Evolutionary conservation across 2,888 invertebrate species (phyloP).

Genomic region (Eristalinus aeneus): DNA sequence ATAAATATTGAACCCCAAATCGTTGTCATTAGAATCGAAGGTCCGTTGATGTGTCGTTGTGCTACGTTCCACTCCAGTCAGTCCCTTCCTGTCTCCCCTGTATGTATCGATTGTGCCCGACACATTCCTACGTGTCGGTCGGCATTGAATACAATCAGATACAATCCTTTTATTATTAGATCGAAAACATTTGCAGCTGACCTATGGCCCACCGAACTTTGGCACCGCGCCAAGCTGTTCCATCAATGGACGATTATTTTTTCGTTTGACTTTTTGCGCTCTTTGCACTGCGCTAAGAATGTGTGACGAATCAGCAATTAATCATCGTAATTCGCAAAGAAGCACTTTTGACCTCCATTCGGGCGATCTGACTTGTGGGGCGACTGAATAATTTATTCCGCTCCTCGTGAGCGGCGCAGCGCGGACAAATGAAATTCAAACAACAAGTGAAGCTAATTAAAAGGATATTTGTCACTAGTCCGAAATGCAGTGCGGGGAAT

Average conservation of each 20-base stretch:
- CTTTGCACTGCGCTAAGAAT: background rate
- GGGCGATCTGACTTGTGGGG: background rate
- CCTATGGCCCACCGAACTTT: slow-evolving; percentile 55
- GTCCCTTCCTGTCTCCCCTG: background rate
- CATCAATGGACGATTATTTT: slow-evolving; percentile 13
- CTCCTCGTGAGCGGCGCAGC: background rate
- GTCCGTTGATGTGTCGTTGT: background rate
- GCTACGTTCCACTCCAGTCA: background rate
- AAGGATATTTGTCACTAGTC: slow-evolving; percentile 34
- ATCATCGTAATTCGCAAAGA: slow-evolving; percentile 29
- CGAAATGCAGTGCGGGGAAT: slow-evolving; percentile 37
- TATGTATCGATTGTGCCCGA: background rate
- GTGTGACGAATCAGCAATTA: slow-evolving; percentile 18
- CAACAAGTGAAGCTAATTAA: slow-evolving; percentile 30
- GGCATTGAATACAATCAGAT: background rate
- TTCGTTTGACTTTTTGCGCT: background rate
- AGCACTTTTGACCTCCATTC: slow-evolving; percentile 14
- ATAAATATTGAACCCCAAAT: background rate
- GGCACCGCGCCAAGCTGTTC: slow-evolving; percentile 23
- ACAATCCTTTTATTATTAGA: slow-evolving; percentile 13
- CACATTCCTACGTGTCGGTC: background rate
- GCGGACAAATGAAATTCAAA: slow-evolving; percentile 6
- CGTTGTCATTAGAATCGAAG: background rate
- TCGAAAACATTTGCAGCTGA: slow-evolving; percentile 41
- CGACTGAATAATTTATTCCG: background rate